Conservation (phyloP, 2,113 vertebrate genomes). For the Lophotis ruficrista region DNA sequence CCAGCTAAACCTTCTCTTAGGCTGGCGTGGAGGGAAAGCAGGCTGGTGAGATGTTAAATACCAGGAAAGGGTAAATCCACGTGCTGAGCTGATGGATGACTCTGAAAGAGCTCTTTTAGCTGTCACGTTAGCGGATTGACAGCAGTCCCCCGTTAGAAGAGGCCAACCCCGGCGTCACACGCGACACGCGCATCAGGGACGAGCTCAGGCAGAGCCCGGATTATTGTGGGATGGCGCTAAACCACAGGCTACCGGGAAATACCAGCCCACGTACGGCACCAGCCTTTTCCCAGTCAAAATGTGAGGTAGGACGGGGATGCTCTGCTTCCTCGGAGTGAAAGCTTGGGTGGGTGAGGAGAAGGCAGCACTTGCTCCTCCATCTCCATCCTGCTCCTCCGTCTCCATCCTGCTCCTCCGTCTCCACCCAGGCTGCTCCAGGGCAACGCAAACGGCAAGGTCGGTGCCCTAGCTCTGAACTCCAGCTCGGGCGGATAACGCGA, state of each 20-base stretch:
- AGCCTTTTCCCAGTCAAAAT: background rate
- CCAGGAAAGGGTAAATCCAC: background rate
- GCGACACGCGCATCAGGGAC: background rate
- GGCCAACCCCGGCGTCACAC: background rate
- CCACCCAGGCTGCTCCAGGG: background rate
- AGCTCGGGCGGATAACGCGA: fast-evolving
- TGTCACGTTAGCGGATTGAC: background rate
- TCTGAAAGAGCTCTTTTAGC: background rate
- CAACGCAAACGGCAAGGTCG: background rate
- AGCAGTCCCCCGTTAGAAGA: background rate
- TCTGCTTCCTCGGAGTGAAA: background rate
- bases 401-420: background rate
- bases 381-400: background rate
- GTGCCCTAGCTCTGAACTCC: background rate
- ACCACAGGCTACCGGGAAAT: background rate
- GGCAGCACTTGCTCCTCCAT: background rate
- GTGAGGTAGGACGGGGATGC: background rate
- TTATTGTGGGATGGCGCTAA: background rate
- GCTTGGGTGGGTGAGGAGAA: too few species aligned
- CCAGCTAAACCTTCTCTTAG: background rate
- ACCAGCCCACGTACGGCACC: background rate
- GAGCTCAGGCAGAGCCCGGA: background rate
- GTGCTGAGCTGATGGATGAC: background rate
- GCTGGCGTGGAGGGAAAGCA: background rate
- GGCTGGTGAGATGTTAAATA: background rate